These are phyloP conservation scores for Oryzias melastigma DNA, from an alignment of 2,113 vertebrate genomes.

Conservation along the genomic window DNA sequence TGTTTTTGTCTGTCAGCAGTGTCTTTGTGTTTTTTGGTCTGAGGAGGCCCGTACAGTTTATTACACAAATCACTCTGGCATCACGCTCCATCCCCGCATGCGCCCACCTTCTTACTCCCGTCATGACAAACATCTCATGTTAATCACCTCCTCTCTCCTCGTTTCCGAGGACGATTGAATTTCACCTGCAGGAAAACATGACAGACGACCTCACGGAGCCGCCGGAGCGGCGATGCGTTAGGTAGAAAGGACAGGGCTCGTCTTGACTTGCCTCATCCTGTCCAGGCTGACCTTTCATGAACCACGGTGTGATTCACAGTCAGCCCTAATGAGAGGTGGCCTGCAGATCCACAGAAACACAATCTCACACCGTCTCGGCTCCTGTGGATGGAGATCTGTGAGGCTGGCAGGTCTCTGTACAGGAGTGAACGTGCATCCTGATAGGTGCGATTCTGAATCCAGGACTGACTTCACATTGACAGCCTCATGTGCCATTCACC, in stretches of 20 bases:
- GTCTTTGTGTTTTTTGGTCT: constrained; percentile 33
- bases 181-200: constrained; percentile 54
- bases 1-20: neutral
- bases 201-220: constrained; percentile 50
- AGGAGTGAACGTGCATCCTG: constrained; percentile 10
- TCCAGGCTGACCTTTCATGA: constrained; percentile 55
- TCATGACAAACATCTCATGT: constrained; percentile 52
- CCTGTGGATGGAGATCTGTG: neutral
- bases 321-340: constrained; percentile 10
- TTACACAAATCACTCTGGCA: constrained; percentile 65
- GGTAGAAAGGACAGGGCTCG: constrained; percentile 21
- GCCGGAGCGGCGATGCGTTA: constrained; percentile 29
- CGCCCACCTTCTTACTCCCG: constrained; percentile 38
- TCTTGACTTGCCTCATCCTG: constrained; percentile 42
- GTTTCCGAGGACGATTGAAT: constrained; percentile 54
- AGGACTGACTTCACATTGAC: constrained; percentile 37
- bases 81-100: constrained; percentile 47
- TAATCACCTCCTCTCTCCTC: constrained; percentile 53
- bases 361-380: constrained; percentile 61
- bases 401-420: constrained; percentile 29
- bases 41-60: constrained; percentile 30
- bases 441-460: constrained; percentile 58
- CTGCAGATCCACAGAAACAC: constrained; percentile 27
- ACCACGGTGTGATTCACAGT: constrained; percentile 49
- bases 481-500: constrained; percentile 23